Evolutionary conservation across 2,797 vertebrate genomes (phyloP), one percentile per base, ranked within the genome.

Genomic region (Sebastes cheni): DNA sequence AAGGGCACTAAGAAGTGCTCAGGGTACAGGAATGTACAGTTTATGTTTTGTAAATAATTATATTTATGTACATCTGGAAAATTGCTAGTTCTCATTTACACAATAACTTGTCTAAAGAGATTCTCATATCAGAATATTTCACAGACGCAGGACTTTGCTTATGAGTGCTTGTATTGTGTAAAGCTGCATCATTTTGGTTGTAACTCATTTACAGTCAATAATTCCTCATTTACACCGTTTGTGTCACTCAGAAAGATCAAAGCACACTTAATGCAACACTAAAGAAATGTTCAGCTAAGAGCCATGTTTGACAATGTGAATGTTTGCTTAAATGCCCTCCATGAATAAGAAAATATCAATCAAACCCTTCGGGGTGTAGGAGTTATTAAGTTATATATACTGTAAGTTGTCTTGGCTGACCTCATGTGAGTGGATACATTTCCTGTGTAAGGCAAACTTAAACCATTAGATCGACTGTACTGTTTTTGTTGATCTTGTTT

Each of bases 31-130:
- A 80, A 82, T 90, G 61, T 90, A 84, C 22, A 88, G 27, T 79
- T 58, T 80, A 80, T 83, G 73, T 91, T 91, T 87, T 95, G 94
- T 95, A 93, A 91, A 94, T 95, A 93, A 76, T 70, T 86, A 12
- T 92, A 91, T 93, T 91, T 93, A 93, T 92, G 83, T 88, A 92
- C 69, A 69, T 80, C 52, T 88, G 82, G 29, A 80, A 82, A 79
- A 65, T 18, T 6, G 25, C 36, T 72, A 14, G 59, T 39, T 79
- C 29, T 80, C 34, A 76, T 88, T 62, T 70, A 59, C 52, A 61
- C 39, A 67, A 79, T 42, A 79, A 66, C 65, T 74, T 27, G 3
- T 72, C 55, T 56, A 8, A 34, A 70, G 34, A 70, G n/a, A 54
- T 30, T 71, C 27, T 67, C 60, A 30, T 66, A 81, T 77, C 69